phyloP scores from a whole-genome alignment of 2,797 vertebrate species.

The Mionectes olivaceus region DNA sequence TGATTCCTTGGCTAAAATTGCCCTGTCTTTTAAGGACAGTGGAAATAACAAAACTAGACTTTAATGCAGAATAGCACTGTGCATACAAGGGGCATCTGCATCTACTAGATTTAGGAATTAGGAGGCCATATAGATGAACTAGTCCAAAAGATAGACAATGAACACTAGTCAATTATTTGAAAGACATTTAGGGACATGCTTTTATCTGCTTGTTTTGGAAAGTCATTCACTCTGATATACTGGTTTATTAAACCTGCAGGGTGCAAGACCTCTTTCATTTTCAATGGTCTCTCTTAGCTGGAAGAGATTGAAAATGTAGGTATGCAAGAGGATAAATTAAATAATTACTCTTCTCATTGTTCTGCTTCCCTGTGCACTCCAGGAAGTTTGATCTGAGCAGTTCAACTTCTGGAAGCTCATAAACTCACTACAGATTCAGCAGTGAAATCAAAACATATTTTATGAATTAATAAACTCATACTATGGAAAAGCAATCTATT shows the following conservation, averaged over 20 bases:
- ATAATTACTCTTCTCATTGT: neutral
- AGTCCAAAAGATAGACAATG: neutral
- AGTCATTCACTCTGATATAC: neutral
- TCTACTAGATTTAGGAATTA: neutral
- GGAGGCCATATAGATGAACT: neutral
- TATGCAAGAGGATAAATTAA: neutral
- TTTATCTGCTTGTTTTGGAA: neutral
- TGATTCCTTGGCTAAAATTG: neutral
- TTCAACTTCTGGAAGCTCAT: neutral
- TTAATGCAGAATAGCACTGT: neutral
- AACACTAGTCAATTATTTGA: neutral
- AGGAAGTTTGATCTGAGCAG: neutral
- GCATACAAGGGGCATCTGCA: neutral
- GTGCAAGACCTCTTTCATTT: neutral
- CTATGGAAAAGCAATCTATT: neutral
- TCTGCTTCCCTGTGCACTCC: neutral
- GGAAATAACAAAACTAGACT: neutral
- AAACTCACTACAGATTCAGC: neutral
- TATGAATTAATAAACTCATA: neutral
- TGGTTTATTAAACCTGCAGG: neutral
- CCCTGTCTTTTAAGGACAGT: neutral
- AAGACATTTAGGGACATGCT: neutral
- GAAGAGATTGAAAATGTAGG: neutral
- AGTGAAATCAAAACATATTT: neutral
- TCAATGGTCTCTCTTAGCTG: neutral